Evolutionary conservation across 2,888 invertebrate species (phyloP).

Genomic region (Phortica magna): DNA sequence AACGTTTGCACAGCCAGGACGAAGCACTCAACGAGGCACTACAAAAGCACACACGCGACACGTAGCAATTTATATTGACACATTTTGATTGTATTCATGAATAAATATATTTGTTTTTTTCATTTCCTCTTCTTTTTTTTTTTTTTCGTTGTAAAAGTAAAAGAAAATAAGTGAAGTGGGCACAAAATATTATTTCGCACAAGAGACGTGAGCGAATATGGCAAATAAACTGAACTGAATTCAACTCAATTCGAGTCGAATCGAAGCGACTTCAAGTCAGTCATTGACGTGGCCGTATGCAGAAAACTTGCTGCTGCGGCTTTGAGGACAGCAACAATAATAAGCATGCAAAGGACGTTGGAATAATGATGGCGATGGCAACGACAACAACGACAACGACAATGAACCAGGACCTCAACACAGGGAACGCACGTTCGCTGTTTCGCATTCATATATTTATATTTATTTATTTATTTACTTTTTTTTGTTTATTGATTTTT

Average conservation of each 20-base stretch:
- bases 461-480: conserved; percentile 5
- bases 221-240: conserved; percentile 27
- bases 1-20: background rate
- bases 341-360: background rate
- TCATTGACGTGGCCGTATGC: background rate
- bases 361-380: background rate
- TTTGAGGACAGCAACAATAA: too few relatives aligned
- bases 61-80: conserved; percentile 35
- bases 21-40: background rate
- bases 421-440: too few relatives aligned
- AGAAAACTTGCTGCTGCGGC: background rate
- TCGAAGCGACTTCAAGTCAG: background rate
- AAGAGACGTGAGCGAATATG: conserved; percentile 26
- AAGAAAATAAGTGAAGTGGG: background rate
- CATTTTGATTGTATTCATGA: conserved; percentile 34
- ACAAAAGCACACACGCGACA: conserved; percentile 25
- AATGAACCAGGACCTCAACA: background rate
- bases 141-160: background rate
- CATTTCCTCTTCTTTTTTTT: background rate
- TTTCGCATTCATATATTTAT: conserved; percentile 7
- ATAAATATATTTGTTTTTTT: conserved; percentile 20
- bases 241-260: background rate
- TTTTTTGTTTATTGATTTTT: background rate
- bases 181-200: conserved; percentile 26
- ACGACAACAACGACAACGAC: background rate